Percentiles rank a stretch among this genome's conserved stretches.
These are phyloP conservation scores for Datnioides undecimradiatus DNA, from an alignment of 2,113 vertebrate genomes.

Conservation along the genomic window DNA sequence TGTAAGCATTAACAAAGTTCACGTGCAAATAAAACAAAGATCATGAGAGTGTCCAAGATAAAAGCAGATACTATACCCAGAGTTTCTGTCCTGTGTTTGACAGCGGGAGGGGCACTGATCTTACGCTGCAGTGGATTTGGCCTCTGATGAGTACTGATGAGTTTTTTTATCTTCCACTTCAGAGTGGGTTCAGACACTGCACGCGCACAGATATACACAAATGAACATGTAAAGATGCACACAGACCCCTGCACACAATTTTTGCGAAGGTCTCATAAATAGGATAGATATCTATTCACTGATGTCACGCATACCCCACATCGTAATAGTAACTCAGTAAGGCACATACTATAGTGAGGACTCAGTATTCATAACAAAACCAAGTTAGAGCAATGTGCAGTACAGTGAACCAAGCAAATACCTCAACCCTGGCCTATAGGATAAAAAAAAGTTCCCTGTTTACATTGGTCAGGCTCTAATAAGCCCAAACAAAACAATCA, in stretches of 20 bases:
- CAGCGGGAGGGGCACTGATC: slow-evolving; percentile 89
- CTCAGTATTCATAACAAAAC: slow-evolving; percentile 22
- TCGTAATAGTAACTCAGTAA: background rate
- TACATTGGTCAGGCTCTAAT: slow-evolving; percentile 56
- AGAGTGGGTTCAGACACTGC: slow-evolving; percentile 95
- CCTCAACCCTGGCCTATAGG: slow-evolving; percentile 1
- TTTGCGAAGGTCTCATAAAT: background rate
- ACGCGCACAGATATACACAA: slow-evolving; percentile 15
- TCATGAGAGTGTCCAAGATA: background rate
- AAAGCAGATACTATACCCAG: slow-evolving; percentile 80
- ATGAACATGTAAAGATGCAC: background rate
- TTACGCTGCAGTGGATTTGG: slow-evolving; percentile 93
- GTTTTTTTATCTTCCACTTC: slow-evolving; percentile 93
- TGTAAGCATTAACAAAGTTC: slow-evolving; percentile 4
- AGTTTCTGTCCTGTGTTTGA: slow-evolving; percentile 87
- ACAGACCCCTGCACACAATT: background rate
- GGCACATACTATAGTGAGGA: background rate
- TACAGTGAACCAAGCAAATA: slow-evolving; percentile 36
- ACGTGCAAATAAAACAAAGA: slow-evolving; percentile 1
- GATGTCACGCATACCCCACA: background rate
- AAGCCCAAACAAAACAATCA: slow-evolving; percentile 62
- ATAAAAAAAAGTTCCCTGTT: slow-evolving; percentile 50
- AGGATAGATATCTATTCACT: background rate
- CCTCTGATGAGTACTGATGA: slow-evolving; percentile 88
- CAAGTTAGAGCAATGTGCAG: slow-evolving; percentile 1